These are phyloP conservation scores for Periophthalmodon schlosseri DNA, from an alignment of 2,113 vertebrate species.

Conservation along the genomic window DNA sequence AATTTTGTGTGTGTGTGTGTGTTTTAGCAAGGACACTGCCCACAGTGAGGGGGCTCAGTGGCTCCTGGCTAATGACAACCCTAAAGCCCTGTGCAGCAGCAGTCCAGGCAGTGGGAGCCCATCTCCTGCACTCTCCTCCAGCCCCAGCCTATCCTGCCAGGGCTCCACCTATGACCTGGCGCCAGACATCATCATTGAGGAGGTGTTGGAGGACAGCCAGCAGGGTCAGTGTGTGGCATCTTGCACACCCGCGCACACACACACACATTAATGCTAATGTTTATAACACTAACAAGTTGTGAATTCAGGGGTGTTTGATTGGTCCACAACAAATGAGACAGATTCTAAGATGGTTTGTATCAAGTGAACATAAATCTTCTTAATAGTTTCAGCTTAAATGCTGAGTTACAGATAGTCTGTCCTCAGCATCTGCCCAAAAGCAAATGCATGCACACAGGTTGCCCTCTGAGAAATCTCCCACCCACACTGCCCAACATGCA, in stretches of 20 bases:
- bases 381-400: too few species aligned
- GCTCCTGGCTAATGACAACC: neutral
- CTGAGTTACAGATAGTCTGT: too few species aligned
- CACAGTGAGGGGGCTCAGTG: neutral
- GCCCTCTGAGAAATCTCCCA: too few species aligned
- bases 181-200: constrained; percentile 82
- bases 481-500: too few species aligned
- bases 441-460: too few species aligned
- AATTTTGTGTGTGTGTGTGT: neutral
- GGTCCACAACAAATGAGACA: too few species aligned
- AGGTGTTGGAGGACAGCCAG: constrained; percentile 75
- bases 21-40: neutral
- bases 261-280: too few species aligned
- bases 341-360: too few species aligned
- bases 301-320: too few species aligned
- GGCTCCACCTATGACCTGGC: constrained; percentile 9
- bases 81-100: constrained; percentile 11
- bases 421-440: too few species aligned
- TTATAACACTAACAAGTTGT: too few species aligned
- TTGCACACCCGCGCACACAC: neutral
- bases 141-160: neutral
- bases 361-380: too few species aligned
- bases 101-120: constrained; percentile 13
- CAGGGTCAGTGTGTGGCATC: constrained; percentile 17
- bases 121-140: neutral